Conservation (phyloP, 2,888 invertebrate genomes). For the Caradrina clavipalpis region DNA sequence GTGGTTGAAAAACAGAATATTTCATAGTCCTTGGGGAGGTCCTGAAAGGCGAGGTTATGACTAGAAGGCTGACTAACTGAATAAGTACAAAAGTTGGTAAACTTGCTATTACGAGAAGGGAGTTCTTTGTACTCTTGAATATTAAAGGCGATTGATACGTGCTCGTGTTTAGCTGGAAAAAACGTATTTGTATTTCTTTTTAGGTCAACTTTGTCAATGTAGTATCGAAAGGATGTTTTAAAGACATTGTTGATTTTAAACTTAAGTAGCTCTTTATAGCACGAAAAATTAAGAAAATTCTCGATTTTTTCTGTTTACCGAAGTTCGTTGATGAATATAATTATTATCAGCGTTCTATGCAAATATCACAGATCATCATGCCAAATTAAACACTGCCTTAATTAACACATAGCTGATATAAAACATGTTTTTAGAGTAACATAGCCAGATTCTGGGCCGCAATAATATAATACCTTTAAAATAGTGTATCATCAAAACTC, state of each 20-base stretch:
- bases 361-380: neutral
- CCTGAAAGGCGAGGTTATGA: constrained; percentile 60
- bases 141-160: constrained; percentile 42
- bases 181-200: neutral
- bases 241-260: no score
- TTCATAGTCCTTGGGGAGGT: constrained; percentile 71
- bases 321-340: no score
- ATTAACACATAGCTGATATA: neutral
- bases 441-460: no score
- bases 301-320: no score
- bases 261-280: no score
- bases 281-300: no score
- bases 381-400: neutral
- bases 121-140: constrained; percentile 33
- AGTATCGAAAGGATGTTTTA: neutral
- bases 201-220: neutral
- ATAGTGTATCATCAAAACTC: no score
- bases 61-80: constrained; percentile 41
- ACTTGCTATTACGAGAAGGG: constrained; percentile 18
- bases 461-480: no score
- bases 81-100: constrained; percentile 59
- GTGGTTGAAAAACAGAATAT: constrained; percentile 79
- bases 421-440: no score
- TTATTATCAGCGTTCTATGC: neutral
- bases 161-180: neutral